Base-by-base conservation (phyloP, 2,888 invertebrate species). In the Eudasyphora cyanicolor region DNA sequence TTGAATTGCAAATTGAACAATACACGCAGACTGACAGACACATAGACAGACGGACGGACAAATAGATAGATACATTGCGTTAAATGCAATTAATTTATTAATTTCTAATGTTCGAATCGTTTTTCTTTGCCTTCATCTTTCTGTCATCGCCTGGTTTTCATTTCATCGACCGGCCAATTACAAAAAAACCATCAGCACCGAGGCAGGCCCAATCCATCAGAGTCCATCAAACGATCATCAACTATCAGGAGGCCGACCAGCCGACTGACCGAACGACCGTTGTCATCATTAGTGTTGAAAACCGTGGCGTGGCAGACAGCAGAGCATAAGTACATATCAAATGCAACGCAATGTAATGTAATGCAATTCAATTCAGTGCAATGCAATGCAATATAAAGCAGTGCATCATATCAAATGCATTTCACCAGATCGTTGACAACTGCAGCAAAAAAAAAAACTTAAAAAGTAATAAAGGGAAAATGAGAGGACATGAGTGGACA, bases 281-380 rank as follows among this genome's bases (percentile, higher is more conserved):
- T 81, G 80, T 82, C 82, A 81, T 85, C 83, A 85, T 85, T 85
- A 85, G 85, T 85, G 82, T 85, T 85, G 85, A 85, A 80, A 77
- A 82, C 82, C 85, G 81, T 82, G 81, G 83, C 85, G 85, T 79
- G 76, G 45, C 76, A 79, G 81, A 80, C 81, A 81, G 81, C 82
- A 80, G 51, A 62, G 29, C 14, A 24, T 14, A 12, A 8, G 8
- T 19, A 21, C n/a, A 29, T 32, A 32, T 12, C 14, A 64, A 24
- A 67, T 42, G 38, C 12, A 42, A 42, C 19, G 35, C 38, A 67
- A 14, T 38, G 1, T n/a, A 62, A 62, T 62, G n/a, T 29, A 29
- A 29, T 29, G 12, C 27, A 35, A 38, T 54, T 10, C 29, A 60
- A 19, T 60, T 6, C 29, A 29, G n/a, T 57, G 21, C 60, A 29